These are phyloP conservation scores for Idris sp. DNA, from an alignment of 1,140 invertebrate genomes.

Conservation along the genomic window DNA sequence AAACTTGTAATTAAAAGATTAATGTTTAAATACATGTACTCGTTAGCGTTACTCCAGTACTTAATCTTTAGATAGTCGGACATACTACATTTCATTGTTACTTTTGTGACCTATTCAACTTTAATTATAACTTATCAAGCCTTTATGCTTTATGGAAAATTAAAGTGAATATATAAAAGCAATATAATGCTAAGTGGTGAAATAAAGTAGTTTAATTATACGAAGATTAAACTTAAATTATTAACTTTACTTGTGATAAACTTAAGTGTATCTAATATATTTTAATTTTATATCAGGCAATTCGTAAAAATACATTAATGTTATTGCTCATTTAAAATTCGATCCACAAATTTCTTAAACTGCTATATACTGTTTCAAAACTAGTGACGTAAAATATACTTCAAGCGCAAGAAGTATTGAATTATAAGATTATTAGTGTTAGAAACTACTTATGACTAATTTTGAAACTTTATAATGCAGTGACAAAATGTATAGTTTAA, in stretches of 20 bases:
- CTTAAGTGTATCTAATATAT: no score
- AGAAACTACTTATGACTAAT: slow-evolving; percentile 24
- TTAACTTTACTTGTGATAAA: no score
- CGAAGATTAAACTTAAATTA: no score
- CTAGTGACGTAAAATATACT: slow-evolving; percentile 7
- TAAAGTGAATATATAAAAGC: no score
- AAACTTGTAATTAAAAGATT: slow-evolving; percentile 39
- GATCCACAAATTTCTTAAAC: slow-evolving; percentile 8
- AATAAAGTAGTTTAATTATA: no score
- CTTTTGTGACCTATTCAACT: no score
- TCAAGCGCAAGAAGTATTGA: slow-evolving; percentile 34
- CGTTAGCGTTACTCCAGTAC: slow-evolving; percentile 12
- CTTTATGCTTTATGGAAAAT: no score
- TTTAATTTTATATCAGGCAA: no score
- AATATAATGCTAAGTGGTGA: no score
- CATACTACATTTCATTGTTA: no score
- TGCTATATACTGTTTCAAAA: slow-evolving; percentile 9
- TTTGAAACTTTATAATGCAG: slow-evolving; percentile 36
- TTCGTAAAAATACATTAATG: not conserved
- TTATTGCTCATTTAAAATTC: slow-evolving; percentile 1
- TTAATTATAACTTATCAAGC: no score
- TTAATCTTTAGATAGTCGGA: not conserved
- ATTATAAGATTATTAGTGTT: slow-evolving; percentile 45
- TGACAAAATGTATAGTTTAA: slow-evolving; percentile 31
- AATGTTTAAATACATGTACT: slow-evolving; percentile 29